These are phyloP conservation scores for Micromesistius poutassou DNA, from an alignment of 2,797 vertebrate genomes.

Conservation along the genomic window DNA sequence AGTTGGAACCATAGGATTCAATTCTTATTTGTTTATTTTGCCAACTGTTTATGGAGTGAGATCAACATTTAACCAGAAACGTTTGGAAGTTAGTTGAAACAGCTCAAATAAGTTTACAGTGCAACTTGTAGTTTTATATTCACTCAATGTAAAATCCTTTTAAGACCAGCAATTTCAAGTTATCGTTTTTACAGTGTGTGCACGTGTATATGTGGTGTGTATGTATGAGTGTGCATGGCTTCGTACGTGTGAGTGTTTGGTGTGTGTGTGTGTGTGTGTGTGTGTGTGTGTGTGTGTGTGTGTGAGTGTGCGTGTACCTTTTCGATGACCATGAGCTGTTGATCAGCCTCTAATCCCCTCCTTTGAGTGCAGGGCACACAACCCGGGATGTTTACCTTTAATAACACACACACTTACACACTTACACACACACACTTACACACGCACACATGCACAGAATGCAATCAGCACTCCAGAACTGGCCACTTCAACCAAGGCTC, in stretches of 20 bases:
- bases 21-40: too few species aligned
- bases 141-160: too few species aligned
- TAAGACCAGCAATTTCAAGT: too few species aligned
- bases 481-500: conserved; percentile 25
- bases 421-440: conserved; percentile 20
- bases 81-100: too few species aligned
- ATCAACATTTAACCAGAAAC: too few species aligned
- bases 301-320: conserved; percentile 4
- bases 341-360: conserved; percentile 47
- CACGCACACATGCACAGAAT: conserved; percentile 24
- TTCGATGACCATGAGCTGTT: conserved; percentile 33
- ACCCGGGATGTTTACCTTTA: conserved; percentile 38
- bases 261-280: conserved; percentile 3
- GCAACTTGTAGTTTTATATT: too few species aligned
- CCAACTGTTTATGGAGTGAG: too few species aligned
- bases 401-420: conserved; percentile 32
- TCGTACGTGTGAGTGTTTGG: conserved; percentile 4
- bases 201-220: background rate
- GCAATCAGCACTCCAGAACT: conserved; percentile 33
- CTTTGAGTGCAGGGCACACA: conserved; percentile 39
- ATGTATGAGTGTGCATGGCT: conserved; percentile 5
- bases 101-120: too few species aligned
- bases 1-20: too few species aligned
- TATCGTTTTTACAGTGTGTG: too few species aligned
- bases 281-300: conserved; percentile 8